These are phyloP conservation scores for Xenopus petersii DNA, from an alignment of 2,797 vertebrate species.

Conservation along the genomic window DNA sequence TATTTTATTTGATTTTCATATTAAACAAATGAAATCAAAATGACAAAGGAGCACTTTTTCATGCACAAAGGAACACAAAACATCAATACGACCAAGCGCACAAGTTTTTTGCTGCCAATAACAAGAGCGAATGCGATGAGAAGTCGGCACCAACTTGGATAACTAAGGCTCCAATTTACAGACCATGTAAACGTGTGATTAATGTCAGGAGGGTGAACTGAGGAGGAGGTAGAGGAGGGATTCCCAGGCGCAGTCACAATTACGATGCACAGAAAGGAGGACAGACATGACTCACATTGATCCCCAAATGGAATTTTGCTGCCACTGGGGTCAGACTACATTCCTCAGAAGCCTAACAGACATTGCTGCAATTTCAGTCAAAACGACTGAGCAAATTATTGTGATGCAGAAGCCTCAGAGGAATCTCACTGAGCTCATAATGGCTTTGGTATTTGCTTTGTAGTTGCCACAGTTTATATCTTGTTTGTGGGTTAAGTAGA, in stretches of 20 bases:
- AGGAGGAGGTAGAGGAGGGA: neutral
- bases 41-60: too few species aligned
- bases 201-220: neutral
- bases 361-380: neutral
- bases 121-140: neutral
- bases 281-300: neutral
- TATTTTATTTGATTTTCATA: too few species aligned
- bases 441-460: too few species aligned
- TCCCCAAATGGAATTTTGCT: neutral
- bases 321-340: neutral
- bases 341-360: neutral
- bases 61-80: conserved; percentile 14
- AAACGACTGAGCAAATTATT: neutral
- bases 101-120: neutral
- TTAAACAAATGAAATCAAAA: too few species aligned
- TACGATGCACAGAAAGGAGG: neutral
- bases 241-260: neutral
- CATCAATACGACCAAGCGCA: conserved; percentile 2
- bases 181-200: neutral
- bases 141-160: too few species aligned
- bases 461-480: too few species aligned
- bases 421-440: too few species aligned
- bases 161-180: neutral
- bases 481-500: too few species aligned
- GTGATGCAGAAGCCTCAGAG: too few species aligned